Percentiles rank a stretch among this genome's conserved stretches.
Evolutionary conservation across 64 coral and sea anemone genomes (phyloP).

Genomic region (Pachyseris speciosa): DNA sequence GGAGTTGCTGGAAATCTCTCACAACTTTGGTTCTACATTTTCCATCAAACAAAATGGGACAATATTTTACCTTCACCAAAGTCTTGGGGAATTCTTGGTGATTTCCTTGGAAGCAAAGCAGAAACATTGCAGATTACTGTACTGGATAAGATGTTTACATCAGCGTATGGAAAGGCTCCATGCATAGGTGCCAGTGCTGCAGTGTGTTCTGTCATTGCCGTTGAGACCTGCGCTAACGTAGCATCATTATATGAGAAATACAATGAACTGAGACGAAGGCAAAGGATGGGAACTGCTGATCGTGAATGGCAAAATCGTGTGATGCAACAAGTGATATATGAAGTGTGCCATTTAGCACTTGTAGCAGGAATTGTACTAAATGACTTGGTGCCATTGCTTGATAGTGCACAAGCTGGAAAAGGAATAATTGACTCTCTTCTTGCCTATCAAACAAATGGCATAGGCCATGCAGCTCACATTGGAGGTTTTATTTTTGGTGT

Average conservation of each 20-base stretch:
- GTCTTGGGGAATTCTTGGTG: conserved; percentile 68
- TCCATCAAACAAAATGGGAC: conserved; percentile 80
- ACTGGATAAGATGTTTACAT: conserved; percentile 68
- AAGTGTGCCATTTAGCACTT: conserved; percentile 60
- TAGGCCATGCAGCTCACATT: conserved; percentile 88
- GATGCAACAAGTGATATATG: conserved; percentile 61
- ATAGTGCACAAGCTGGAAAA: conserved; percentile 60
- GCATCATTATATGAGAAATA: conserved; percentile 68
- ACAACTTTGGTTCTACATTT: conserved; percentile 80
- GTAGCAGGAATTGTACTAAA: conserved; percentile 34
- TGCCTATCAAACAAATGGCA: conserved; percentile 85
- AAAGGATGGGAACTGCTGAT: conserved; percentile 17
- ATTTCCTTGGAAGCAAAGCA: conserved; percentile 26
- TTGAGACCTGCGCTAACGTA: conserved; percentile 83
- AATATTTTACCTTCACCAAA: conserved; percentile 77
- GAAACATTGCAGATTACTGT: conserved; percentile 49
- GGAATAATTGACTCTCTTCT: conserved; percentile 68
- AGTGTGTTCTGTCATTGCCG: conserved; percentile 66
- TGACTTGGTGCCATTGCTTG: conserved; percentile 63
- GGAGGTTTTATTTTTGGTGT: conserved; percentile 91
- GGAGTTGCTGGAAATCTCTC: conserved; percentile 77
- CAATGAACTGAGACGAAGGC: conserved; percentile 35
- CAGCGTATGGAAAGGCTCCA: conserved; percentile 72
- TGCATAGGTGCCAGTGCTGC: conserved; percentile 89
- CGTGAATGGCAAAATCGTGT: conserved; percentile 40